phyloP scores from a whole-genome alignment of 2,797 vertebrate genomes.

The Dicrostonyx torquatus region DNA sequence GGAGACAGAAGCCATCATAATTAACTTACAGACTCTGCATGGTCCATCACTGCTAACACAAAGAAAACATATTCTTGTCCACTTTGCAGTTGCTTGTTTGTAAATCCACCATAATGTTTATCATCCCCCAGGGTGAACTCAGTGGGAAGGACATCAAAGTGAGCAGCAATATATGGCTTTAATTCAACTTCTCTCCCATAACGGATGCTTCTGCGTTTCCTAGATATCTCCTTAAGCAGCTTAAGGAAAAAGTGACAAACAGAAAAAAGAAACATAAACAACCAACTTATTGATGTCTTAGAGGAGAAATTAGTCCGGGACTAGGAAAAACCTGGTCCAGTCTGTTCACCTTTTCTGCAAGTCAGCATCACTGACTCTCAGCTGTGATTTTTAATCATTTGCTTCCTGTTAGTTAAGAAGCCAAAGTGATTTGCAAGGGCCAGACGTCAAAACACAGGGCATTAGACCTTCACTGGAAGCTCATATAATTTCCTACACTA shows the following conservation, averaged over 20 bases:
- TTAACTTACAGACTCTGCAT: constrained; percentile 95
- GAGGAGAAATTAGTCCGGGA: constrained; percentile 70
- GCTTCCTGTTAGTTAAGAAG: constrained; percentile 34
- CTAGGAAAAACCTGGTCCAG: constrained; percentile 54
- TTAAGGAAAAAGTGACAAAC: constrained; percentile 78
- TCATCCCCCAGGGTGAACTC: constrained; percentile 97
- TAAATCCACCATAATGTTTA: constrained; percentile 96
- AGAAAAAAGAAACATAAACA: constrained; percentile 77
- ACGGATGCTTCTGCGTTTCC: constrained; percentile 94
- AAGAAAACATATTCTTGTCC: constrained; percentile 99
- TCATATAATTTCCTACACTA: neutral
- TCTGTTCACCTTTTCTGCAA: constrained; percentile 56
- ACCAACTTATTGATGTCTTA: constrained; percentile 64
- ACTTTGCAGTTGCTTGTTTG: constrained; percentile 96
- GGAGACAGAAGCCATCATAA: neutral
- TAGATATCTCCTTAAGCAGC: constrained; percentile 97
- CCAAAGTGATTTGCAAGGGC: neutral
- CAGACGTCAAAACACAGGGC: constrained; percentile 11
- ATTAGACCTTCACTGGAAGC: constrained; percentile 16
- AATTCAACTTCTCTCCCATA: constrained; percentile 94
- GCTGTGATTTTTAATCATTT: constrained; percentile 3
- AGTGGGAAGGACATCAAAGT: constrained; percentile 95
- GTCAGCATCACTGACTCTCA: constrained; percentile 45
- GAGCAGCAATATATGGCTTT: constrained; percentile 97
- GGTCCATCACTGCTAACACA: constrained; percentile 96